Evolutionary conservation across 2,113 vertebrate species (phyloP).

Genomic region (Pelvicachromis taeniatus): DNA sequence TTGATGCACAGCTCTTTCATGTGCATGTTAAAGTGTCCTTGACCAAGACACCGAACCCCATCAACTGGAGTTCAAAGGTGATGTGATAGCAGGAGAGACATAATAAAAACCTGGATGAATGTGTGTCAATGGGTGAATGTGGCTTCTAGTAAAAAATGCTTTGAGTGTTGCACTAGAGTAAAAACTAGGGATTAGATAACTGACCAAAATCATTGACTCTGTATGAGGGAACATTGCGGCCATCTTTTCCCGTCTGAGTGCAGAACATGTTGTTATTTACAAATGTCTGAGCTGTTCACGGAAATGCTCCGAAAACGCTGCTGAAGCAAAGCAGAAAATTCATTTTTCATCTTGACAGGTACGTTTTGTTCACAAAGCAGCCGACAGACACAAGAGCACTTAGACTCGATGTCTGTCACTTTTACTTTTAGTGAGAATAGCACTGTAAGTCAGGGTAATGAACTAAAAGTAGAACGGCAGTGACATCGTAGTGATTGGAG

Average conservation of each 20-base stretch:
- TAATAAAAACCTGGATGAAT: neutral
- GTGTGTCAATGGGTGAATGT: neutral
- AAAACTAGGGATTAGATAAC: neutral
- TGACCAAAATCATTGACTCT: neutral
- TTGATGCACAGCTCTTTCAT: neutral
- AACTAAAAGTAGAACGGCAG: neutral
- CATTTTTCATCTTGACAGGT: constrained; percentile 6
- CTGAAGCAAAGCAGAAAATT: neutral
- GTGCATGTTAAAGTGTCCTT: neutral
- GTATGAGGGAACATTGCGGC: neutral
- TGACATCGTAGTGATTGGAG: neutral
- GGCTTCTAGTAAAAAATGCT: neutral
- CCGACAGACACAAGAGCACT: neutral
- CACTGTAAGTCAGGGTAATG: neutral
- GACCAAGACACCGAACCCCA: neutral
- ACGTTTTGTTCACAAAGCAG: neutral
- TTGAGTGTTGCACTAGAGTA: neutral
- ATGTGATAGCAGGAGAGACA: neutral
- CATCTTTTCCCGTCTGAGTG: neutral
- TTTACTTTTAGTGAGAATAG: neutral
- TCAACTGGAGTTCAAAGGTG: neutral
- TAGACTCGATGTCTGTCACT: neutral
- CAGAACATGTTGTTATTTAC: neutral
- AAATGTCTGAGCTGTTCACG: neutral
- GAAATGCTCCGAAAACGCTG: neutral